Percentiles rank a stretch among this genome's conserved stretches.
Evolutionary conservation across 2,797 vertebrate species (phyloP).

Genomic region (Bucorvus abyssinicus): DNA sequence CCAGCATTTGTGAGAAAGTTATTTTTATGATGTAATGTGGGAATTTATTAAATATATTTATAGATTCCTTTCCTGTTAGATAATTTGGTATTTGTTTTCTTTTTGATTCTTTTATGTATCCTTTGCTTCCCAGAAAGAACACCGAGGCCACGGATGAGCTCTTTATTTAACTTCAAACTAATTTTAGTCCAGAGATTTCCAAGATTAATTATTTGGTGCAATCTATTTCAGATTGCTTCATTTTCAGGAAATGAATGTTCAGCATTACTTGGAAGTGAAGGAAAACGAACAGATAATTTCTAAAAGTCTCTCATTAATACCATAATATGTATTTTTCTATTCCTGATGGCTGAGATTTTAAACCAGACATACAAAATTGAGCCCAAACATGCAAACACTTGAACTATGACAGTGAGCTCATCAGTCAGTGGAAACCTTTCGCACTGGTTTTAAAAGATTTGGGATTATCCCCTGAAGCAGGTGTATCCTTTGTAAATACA

Average conservation of each 20-base stretch:
- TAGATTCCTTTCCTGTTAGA: slow-evolving; percentile 36
- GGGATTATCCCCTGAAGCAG: neutral
- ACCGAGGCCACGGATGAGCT: slow-evolving; percentile 14
- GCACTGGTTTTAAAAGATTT: neutral
- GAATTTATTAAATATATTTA: slow-evolving; percentile 38
- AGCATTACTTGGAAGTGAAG: slow-evolving; percentile 37
- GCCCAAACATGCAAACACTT: neutral
- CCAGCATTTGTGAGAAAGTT: slow-evolving; percentile 26
- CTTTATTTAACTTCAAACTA: slow-evolving; percentile 48
- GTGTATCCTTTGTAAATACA: neutral
- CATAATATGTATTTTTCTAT: neutral
- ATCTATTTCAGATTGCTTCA: slow-evolving; percentile 22
- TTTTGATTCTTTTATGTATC: slow-evolving; percentile 12
- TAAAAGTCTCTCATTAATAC: neutral
- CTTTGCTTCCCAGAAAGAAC: slow-evolving; percentile 16
- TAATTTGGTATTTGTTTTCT: slow-evolving; percentile 21
- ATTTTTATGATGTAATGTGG: slow-evolving; percentile 48
- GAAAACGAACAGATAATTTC: neutral
- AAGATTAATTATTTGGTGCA: slow-evolving; percentile 46
- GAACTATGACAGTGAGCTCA: neutral
- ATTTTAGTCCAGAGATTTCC: slow-evolving; percentile 45
- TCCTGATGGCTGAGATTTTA: neutral
- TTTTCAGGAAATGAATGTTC: slow-evolving; percentile 40
- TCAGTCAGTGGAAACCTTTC: neutral
- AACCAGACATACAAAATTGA: neutral